Base-by-base conservation (phyloP, 2,797 vertebrate species). In the Nannoperca australis region DNA sequence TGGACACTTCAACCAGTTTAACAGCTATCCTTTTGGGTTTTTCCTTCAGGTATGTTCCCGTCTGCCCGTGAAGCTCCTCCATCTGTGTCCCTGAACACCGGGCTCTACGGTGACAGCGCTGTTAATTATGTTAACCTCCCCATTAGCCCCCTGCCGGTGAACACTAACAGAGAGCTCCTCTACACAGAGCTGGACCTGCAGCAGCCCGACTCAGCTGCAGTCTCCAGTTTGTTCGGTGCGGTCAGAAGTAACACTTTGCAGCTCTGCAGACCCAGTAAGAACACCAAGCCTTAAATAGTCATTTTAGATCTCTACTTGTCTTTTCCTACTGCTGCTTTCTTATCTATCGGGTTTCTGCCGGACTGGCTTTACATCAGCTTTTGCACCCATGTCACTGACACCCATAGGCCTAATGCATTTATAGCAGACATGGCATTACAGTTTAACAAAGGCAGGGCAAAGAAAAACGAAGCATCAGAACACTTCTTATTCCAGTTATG, bases 101-200 rank as follows among this genome's bases (percentile, higher is more conserved):
- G 92, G 79, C 82, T 72, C 32, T 82, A 87, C 38, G 63, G 89
- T 0, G 94, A 96, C 86, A 76, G 51, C 76, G 77, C 58, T 12
- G 89, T 90, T 56, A 96, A 95, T 75, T 97, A 98, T 36, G 92
- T 96, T 76, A 98, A 97, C 91, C 93, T 98, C 91, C 97, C 97
- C 12, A 83, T 94, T 81, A 96, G 96, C 85, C 95, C 95, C 7
- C 58, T 60, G 55, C 84, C 89, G 17, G 93, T 95, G 53, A 93
- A 92, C 86, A 60, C 79, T 11, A 68, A 50, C 73, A 92, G 92
- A 86, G 96, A 96, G 83, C 95, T 96, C 58, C 95, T 97, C 82
- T 96, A 96, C 90, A 93, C 95, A 80, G 96, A 97, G 88, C 85
- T 97, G 88, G 95, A 96, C 81, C 95, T 97, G 76, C 96, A 94